Conservation (phyloP, 2,888 invertebrate species). For the Luperina nickerlii region DNA sequence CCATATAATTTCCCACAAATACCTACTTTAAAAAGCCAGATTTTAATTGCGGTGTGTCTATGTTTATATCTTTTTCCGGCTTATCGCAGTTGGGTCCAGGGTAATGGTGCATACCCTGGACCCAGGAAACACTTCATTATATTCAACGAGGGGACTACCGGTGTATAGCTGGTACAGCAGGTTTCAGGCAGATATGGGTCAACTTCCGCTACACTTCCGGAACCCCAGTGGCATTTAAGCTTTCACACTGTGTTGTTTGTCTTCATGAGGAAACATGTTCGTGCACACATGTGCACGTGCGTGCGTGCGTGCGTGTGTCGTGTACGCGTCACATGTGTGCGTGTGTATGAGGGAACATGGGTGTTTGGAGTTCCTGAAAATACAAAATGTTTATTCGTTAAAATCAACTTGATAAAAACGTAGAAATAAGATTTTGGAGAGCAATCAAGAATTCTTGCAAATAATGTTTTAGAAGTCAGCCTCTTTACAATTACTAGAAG, state of each 20-base stretch:
- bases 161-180: slow-evolving; percentile 2
- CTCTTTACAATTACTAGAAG: background rate
- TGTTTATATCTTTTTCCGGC: background rate
- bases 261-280: background rate
- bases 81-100: background rate
- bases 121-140: slow-evolving; percentile 19
- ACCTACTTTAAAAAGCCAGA: background rate
- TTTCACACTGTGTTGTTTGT: background rate
- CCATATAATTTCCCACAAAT: background rate
- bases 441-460: background rate
- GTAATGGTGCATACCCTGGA: background rate
- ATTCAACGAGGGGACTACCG: slow-evolving; percentile 20
- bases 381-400: background rate
- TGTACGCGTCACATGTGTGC: no score
- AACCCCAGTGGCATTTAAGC: background rate
- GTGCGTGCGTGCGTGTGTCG: no score
- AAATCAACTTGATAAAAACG: background rate
- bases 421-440: background rate
- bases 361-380: slow-evolving; percentile 3
- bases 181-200: slow-evolving; percentile 20
- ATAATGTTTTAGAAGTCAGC: background rate
- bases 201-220: slow-evolving; percentile 21
- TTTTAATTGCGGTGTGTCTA: background rate
- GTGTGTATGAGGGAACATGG: no score
- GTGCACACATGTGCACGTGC: no score